These are phyloP conservation scores for Mareca penelope DNA, from an alignment of 2,797 vertebrate genomes.

Conservation along the genomic window DNA sequence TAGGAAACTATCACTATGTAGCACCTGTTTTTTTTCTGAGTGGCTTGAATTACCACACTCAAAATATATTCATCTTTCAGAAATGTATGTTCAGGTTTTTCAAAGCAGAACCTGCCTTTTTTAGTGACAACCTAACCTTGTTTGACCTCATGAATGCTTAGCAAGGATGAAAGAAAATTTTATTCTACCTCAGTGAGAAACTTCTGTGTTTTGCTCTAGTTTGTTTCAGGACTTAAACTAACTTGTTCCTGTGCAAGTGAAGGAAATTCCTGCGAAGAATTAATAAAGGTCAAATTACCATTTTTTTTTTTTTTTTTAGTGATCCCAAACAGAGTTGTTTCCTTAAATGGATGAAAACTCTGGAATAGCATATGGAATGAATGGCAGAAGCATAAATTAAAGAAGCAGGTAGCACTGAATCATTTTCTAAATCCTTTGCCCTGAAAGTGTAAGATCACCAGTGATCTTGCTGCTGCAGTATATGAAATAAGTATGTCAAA, in stretches of 20 bases:
- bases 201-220: background rate
- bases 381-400: background rate
- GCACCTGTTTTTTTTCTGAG: background rate
- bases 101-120: background rate
- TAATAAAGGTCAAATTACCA: background rate
- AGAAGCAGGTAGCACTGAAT: conserved; percentile 8
- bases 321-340: background rate
- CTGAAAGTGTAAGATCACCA: background rate
- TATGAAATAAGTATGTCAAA: background rate
- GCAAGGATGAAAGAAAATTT: background rate
- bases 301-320: background rate
- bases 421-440: conserved; percentile 18
- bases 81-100: background rate
- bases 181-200: background rate
- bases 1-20: background rate
- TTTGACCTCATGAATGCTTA: background rate
- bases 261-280: background rate
- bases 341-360: background rate
- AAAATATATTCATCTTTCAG: background rate
- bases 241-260: background rate
- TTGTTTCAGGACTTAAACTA: background rate
- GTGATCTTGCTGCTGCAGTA: background rate
- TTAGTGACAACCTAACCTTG: background rate
- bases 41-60: background rate
- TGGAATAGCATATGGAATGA: background rate